Evolutionary conservation across 2,113 vertebrate species (phyloP), one percentile per base, ranked within the genome.

Genomic region (Enhydra lutris): DNA sequence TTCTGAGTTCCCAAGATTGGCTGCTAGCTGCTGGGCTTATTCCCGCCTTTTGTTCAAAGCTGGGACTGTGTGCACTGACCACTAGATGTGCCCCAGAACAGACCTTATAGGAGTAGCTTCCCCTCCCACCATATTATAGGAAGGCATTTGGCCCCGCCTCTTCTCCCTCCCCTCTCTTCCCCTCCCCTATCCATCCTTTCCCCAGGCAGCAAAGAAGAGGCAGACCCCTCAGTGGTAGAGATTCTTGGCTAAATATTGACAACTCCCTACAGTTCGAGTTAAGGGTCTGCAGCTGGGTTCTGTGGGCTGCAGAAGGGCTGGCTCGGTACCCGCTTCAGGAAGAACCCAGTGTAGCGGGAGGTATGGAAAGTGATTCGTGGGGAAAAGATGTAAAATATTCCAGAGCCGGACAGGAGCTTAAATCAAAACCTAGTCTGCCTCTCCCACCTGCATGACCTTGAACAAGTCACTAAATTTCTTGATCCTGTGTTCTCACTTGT

Each of bases 271-370:
- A 52, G 26, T 50, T 65, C 23, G n/a, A 45, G 45, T 20, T n/a
- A 29, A 36, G 55, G 39, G 61, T 24, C 18, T 34, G 42, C 4
- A 7, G 65, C 7, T 15, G 82, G 20, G 21, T 15, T 1, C 9
- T 0, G 0, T 7, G 63, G n/a, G 14, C 63, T 61, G 7, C 23
- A 3, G 73, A 50, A 20, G n/a, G 24, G 24, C 10, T 6, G 4
- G 26, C n/a, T 23, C 17, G 24, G 11, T 55, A 18, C 23, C 34
- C 6, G n/a, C 45, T 82, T 34, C 42, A 23, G 45, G 26, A 24
- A 29, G 42, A 36, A 17, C 36, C 45, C 47, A 36, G 57, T 8
- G 13, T 26, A 4, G 36, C 14, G 45, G 18, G 55, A 81, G 50
- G 21, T 59, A 14, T 24, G 24, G 31, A 57, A 47, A 36, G 82